Percentiles rank a stretch among this genome's conserved stretches.
Conservation (phyloP, 2,113 vertebrate genomes). For the Catagonus wagneri region DNA sequence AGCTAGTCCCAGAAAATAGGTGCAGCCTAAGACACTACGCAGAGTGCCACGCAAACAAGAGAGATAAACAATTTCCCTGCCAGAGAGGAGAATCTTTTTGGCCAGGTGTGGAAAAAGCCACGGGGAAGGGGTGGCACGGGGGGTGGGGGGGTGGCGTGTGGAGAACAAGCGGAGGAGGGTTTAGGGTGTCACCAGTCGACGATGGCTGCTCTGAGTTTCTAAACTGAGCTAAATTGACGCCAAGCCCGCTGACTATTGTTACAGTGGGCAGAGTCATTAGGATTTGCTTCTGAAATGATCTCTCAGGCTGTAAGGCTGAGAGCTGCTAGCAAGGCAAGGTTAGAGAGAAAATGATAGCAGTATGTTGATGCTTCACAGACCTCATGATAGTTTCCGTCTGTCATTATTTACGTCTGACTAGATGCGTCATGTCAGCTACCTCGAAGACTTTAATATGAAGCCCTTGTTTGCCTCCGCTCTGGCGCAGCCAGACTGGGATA, state of each 20-base stretch:
- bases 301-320: slow-evolving; percentile 92
- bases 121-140: not conserved
- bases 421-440: slow-evolving; percentile 99
- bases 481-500: slow-evolving; percentile 91
- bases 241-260: slow-evolving; percentile 91
- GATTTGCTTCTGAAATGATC: slow-evolving; percentile 98
- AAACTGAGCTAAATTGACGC: slow-evolving; percentile 91
- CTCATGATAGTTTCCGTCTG: slow-evolving; percentile 99
- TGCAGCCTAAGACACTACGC: not conserved
- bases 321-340: slow-evolving; percentile 97
- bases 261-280: slow-evolving; percentile 95
- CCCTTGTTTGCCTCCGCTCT: slow-evolving; percentile 91
- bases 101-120: not conserved
- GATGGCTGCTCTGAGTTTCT: slow-evolving; percentile 85
- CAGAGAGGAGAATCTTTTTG: slow-evolving; percentile 63
- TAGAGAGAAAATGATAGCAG: slow-evolving; percentile 98
- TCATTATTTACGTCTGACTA: slow-evolving; percentile 99
- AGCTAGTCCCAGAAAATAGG: slow-evolving; percentile 39
- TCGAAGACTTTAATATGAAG: slow-evolving; percentile 95
- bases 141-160: not conserved
- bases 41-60: slow-evolving; percentile 3
- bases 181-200: slow-evolving; percentile 85
- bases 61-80: slow-evolving; percentile 51
- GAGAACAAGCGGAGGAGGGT: slow-evolving; percentile 54
- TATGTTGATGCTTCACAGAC: slow-evolving; percentile 99